A percentile compares a stretch with the other conserved stretches of the same genome.
Evolutionary conservation across 2,797 vertebrate genomes (phyloP).

Genomic region (Epinephelus awoara): DNA sequence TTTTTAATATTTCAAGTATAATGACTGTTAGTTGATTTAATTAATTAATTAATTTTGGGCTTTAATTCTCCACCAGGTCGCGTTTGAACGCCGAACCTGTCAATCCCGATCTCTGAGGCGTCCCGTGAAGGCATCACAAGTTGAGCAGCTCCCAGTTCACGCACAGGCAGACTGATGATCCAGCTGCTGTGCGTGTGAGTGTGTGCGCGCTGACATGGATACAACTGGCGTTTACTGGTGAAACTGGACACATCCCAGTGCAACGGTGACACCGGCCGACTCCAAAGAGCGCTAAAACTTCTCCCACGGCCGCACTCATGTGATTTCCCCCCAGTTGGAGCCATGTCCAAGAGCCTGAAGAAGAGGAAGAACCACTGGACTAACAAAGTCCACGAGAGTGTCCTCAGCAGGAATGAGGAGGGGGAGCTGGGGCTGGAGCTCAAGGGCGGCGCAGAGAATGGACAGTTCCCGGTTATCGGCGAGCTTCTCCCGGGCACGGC

Average conservation of each 20-base stretch:
- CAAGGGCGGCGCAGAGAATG: conserved; percentile 95
- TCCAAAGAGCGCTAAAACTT: conserved; percentile 58
- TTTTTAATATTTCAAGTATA: too few relatives aligned
- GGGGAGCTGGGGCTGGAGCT: conserved; percentile 93
- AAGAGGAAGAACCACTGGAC: conserved; percentile 98
- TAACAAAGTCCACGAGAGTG: conserved; percentile 95
- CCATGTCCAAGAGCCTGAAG: conserved; percentile 97
- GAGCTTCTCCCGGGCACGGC: conserved; percentile 88
- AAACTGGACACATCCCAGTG: conserved; percentile 54
- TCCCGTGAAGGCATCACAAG: conserved; percentile 69
- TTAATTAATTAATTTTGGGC: too few relatives aligned
- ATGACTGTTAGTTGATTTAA: too few relatives aligned
- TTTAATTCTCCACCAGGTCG: neutral
- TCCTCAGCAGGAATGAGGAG: conserved; percentile 90
- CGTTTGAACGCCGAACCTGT: accelerated
- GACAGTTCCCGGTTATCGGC: conserved; percentile 95
- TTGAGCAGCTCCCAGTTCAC: conserved; percentile 74
- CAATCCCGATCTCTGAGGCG: neutral
- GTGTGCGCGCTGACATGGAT: conserved; percentile 77
- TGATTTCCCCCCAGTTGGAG: conserved; percentile 72
- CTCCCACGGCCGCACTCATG: conserved; percentile 70
- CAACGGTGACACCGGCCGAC: conserved; percentile 30
- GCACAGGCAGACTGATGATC: conserved; percentile 75
- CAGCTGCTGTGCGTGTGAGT: conserved; percentile 76
- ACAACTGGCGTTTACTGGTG: conserved; percentile 56